Percentiles rank a stretch among this genome's conserved stretches.
Evolutionary conservation across 2,888 invertebrate species (phyloP).

Genomic region (Drosophila emarginata): DNA sequence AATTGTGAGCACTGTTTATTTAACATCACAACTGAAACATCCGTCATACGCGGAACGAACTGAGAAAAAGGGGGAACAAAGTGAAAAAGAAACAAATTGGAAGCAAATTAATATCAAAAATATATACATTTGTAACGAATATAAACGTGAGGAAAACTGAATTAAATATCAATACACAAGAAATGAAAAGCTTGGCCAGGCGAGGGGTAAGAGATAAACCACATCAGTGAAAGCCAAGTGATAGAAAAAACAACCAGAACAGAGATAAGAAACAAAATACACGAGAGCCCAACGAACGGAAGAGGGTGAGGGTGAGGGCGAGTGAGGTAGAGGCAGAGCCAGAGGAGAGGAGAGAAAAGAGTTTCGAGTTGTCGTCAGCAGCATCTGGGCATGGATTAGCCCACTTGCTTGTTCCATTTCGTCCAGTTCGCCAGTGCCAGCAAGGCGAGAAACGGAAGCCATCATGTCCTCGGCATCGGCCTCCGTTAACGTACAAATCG

Average conservation of each 20-base stretch:
- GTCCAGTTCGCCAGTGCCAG: slow-evolving; percentile 5
- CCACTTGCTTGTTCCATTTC: background rate
- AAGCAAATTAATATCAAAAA: slow-evolving; percentile 14
- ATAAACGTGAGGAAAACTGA: background rate
- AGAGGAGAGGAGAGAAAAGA: slow-evolving; percentile 1
- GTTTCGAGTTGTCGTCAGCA: slow-evolving; percentile 20
- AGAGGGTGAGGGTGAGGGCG: slow-evolving; percentile 1
- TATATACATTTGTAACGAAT: slow-evolving; percentile 1
- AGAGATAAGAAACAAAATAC: slow-evolving; percentile 24
- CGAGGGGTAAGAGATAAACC: slow-evolving; percentile 6
- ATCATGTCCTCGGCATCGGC: slow-evolving; percentile 83
- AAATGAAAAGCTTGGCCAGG: background rate
- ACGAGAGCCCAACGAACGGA: background rate
- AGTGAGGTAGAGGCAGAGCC: background rate
- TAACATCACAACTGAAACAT: background rate
- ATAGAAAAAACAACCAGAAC: slow-evolving; percentile 11
- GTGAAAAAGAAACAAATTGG: slow-evolving; percentile 13
- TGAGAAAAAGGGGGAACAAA: slow-evolving; percentile 9
- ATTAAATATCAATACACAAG: background rate
- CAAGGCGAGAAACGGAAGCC: slow-evolving; percentile 5
- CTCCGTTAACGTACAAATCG: slow-evolving; percentile 86
- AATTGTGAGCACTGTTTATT: background rate
- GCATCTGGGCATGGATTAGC: slow-evolving; percentile 15
- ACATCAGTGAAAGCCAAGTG: slow-evolving; percentile 10
- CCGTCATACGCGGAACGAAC: slow-evolving; percentile 5